Evolutionary conservation across 2,113 vertebrate genomes (phyloP).

Genomic region (Plestiodon gilberti): DNA sequence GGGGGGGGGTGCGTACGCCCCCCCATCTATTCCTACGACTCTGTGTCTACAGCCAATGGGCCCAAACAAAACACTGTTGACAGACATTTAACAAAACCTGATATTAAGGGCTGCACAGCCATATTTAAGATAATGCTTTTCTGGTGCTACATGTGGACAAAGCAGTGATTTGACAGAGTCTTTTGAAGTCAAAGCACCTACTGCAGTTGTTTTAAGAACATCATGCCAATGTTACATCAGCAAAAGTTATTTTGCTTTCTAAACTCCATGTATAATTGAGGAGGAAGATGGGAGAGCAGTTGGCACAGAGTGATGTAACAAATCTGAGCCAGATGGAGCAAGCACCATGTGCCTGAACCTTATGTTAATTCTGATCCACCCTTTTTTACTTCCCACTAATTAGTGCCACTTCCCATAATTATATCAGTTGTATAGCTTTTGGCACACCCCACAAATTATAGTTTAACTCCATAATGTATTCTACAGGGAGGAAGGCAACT

Average conservation of each 20-base stretch:
- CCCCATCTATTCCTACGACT: too few relatives aligned
- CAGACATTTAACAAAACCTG: neutral
- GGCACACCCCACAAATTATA: slow-evolving; percentile 20
- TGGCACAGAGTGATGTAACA: neutral
- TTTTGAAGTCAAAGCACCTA: neutral
- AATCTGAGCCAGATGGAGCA: neutral
- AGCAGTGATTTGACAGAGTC: neutral
- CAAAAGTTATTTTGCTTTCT: slow-evolving; percentile 10
- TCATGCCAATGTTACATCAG: slow-evolving; percentile 24
- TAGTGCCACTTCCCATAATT: slow-evolving; percentile 4
- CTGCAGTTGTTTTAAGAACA: neutral
- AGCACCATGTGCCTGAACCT: neutral
- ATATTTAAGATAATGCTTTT: neutral
- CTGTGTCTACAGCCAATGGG: neutral
- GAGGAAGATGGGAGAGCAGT: neutral
- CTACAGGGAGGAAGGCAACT: neutral
- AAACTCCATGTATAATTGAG: neutral
- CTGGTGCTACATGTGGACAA: neutral
- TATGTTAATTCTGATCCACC: neutral
- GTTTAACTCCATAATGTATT: neutral
- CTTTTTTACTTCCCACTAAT: slow-evolving; percentile 30
- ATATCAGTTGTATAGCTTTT: slow-evolving; percentile 4
- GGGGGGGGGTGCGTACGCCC: too few relatives aligned
- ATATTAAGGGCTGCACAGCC: neutral
- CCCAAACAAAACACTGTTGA: neutral